Evolutionary conservation across 2,797 vertebrate genomes (phyloP), one percentile per base, ranked within the genome.

Genomic region (Darevskia nairensis): DNA sequence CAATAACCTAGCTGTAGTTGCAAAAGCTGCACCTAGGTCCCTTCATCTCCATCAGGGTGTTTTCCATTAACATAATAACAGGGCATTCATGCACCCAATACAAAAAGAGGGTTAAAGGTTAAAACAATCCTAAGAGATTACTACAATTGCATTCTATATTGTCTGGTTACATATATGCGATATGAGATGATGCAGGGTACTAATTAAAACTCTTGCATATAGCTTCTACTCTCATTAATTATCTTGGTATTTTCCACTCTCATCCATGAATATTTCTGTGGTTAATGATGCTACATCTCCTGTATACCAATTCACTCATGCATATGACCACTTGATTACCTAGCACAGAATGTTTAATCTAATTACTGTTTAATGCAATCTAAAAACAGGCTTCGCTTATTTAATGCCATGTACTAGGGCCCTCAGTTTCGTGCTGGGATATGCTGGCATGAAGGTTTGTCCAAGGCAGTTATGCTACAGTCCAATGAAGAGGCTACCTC

Each of bases 321-420:
- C 92, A 90, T 93, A 75, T 75, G 91, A 93, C 82, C 85, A 86
- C 71, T 92, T 84, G 90, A 94, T 91, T 91, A 90, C 87, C 89
- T 94, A 91, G 77, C 84, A 93, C 27, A 89, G 87, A 80, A 89
- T 50, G 82, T 89, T 94, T 94, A 93, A 94, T 94, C 88, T 89
- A 86, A 95, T 89, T 89, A 93, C 6, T 88, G 80, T 80, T 85
- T 85, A 89, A 89, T 55, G 39, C 84, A 81, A 76, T 85, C 69
- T 55, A 81, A 81, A 85, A 85, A 89, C 81, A 44, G 61, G 71
- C 27, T 88, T 77, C 50, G 13, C 41, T 69, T 82, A 61, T 75
- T 72, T 76, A 85, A 50, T 41, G 25, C 72, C n/a, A 55, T 75
- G 21, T 50, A 25, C 39, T 17, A 80, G 69, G 66, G 77, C 15